These are phyloP conservation scores for Bubo scandiacus DNA, from an alignment of 2,113 vertebrate genomes.

Conservation along the genomic window DNA sequence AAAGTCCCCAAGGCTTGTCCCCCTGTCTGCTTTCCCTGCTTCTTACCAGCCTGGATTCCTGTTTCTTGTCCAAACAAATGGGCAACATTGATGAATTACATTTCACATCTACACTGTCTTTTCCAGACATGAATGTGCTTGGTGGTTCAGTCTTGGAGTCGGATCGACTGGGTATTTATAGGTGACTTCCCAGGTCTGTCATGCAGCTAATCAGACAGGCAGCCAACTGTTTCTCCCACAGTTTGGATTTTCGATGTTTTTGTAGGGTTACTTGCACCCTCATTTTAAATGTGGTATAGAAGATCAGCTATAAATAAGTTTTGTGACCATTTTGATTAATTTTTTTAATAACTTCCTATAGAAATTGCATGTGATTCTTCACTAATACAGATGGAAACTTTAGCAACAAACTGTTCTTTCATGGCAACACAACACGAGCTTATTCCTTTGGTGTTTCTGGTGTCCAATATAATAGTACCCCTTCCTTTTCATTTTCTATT, in stretches of 20 bases:
- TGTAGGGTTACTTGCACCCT: not conserved
- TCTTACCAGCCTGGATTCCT: not conserved
- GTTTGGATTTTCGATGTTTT: not conserved
- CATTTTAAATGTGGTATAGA: not conserved
- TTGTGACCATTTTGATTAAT: not conserved
- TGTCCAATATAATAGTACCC: fast-evolving
- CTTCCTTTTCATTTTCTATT: not conserved
- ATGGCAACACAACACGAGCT: not conserved
- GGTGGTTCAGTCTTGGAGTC: not conserved
- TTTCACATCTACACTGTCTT: not conserved
- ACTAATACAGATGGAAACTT: not conserved
- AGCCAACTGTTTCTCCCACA: not conserved
- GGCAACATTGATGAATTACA: not conserved
- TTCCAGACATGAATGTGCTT: not conserved
- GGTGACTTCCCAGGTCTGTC: not conserved
- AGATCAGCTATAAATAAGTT: not conserved
- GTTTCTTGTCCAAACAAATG: not conserved
- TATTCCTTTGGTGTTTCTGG: not conserved
- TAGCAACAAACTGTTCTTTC: not conserved
- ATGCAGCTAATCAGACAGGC: not conserved
- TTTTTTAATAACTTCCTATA: not conserved
- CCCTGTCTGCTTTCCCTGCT: not conserved
- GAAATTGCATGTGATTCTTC: not conserved
- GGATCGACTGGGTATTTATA: not conserved
- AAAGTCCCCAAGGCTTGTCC: not conserved